A percentile compares a stretch with the other conserved stretches of the same genome.
Conservation (phyloP, 2,113 vertebrate species). For the Argyrosomus japonicus region DNA sequence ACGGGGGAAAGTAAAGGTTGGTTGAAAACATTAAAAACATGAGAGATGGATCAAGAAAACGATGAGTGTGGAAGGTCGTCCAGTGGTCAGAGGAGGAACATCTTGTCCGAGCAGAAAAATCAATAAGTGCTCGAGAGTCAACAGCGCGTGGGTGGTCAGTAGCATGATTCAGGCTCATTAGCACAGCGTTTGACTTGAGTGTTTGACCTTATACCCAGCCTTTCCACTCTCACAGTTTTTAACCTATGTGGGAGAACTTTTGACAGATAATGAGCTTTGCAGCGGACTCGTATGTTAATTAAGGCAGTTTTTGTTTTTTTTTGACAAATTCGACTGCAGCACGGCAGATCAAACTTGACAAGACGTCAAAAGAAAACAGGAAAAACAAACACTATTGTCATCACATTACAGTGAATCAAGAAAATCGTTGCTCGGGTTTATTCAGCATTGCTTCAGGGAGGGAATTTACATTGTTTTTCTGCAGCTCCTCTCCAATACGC, state of each 20-base stretch:
- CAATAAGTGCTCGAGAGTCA: conserved; percentile 64
- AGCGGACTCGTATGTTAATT: conserved; percentile 17
- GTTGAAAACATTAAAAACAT: conserved; percentile 30
- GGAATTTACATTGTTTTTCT: conserved; percentile 32
- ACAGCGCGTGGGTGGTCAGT: conserved; percentile 58
- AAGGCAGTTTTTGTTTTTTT: conserved; percentile 5
- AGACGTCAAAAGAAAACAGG: conserved; percentile 23
- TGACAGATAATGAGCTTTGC: conserved; percentile 30
- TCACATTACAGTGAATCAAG: conserved; percentile 32
- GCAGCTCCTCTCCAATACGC: conserved; percentile 3
- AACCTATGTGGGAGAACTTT: neutral
- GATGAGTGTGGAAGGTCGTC: conserved; percentile 44
- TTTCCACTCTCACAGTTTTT: conserved; percentile 29
- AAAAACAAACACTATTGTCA: conserved; percentile 8
- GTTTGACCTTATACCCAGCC: conserved; percentile 52
- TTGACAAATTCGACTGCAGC: conserved; percentile 10
- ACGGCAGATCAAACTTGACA: conserved; percentile 31
- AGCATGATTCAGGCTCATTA: conserved; percentile 73
- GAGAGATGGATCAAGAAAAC: conserved; percentile 19
- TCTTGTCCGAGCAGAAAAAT: conserved; percentile 54
- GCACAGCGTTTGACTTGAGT: conserved; percentile 60
- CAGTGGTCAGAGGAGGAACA: conserved; percentile 48
- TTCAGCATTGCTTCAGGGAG: conserved; percentile 40
- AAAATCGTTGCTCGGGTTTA: conserved; percentile 37
- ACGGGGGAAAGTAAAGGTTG: conserved; percentile 15